These are phyloP conservation scores for Pachyseris speciosa DNA, from an alignment of 64 coral and sea anemone genomes.

Conservation along the genomic window DNA sequence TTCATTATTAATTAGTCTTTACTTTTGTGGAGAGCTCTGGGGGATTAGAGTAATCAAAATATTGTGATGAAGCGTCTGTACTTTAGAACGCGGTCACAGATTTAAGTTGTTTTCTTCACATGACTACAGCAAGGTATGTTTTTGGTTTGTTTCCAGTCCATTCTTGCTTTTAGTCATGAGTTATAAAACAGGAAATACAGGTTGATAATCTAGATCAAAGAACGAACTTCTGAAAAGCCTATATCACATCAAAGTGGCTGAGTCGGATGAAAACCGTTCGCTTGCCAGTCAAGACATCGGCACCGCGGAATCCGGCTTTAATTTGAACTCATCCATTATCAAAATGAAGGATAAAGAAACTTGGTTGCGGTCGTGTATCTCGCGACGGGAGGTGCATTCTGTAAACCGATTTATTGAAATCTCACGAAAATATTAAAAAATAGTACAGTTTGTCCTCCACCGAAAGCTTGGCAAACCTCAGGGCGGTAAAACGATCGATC, in stretches of 20 bases:
- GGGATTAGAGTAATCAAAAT: conserved; percentile 1
- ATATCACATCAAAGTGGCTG: neutral
- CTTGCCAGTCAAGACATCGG: neutral
- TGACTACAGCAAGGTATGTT: no score
- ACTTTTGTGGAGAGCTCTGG: conserved; percentile 1
- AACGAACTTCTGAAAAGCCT: neutral
- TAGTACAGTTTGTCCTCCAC: neutral
- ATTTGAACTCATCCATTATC: neutral
- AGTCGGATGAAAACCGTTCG: neutral
- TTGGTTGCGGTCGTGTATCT: neutral
- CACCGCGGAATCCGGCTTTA: neutral
- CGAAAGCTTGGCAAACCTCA: neutral
- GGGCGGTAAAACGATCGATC: neutral
- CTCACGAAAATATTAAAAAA: neutral
- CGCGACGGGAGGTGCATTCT: neutral
- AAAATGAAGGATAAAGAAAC: neutral
- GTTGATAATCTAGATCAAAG: neutral
- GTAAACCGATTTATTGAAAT: neutral
- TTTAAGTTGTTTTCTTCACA: neutral
- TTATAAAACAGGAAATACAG: neutral
- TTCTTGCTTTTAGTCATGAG: neutral
- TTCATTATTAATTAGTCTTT: conserved; percentile 10
- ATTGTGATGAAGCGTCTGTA: neutral
- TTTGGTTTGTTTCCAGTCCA: neutral
- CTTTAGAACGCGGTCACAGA: neutral